A percentile compares a stretch with the other conserved stretches of the same genome.
Conservation (phyloP, 2,888 invertebrate genomes). For the Spialia ferax region DNA sequence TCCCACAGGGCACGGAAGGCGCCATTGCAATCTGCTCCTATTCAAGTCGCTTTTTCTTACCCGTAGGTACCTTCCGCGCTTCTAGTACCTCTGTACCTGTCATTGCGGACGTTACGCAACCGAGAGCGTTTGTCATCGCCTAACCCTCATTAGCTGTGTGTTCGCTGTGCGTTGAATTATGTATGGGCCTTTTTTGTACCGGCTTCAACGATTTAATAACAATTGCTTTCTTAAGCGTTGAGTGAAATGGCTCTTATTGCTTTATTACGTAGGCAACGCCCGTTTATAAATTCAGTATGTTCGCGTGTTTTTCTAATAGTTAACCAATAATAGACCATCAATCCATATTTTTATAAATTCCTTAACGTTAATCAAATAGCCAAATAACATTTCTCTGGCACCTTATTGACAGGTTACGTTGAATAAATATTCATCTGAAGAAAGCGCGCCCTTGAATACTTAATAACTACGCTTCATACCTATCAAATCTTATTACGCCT, state of each 20-base stretch:
- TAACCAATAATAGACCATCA: no score
- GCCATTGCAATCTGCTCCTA: slow-evolving; percentile 19
- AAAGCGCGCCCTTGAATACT: slow-evolving; percentile 12
- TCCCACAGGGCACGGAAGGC: slow-evolving; percentile 27
- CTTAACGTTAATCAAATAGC: no score
- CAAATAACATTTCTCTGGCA: neutral
- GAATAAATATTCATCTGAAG: slow-evolving; percentile 15
- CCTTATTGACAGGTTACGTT: slow-evolving; percentile 16
- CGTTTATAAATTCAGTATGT: neutral
- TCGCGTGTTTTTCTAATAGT: no score
- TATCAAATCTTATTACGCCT: slow-evolving; percentile 12
- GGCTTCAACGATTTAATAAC: slow-evolving; percentile 5
- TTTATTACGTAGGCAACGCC: neutral
- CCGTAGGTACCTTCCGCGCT: slow-evolving; percentile 22
- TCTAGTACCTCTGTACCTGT: slow-evolving; percentile 8
- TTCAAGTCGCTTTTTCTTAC: slow-evolving; percentile 31
- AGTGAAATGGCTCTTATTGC: neutral
- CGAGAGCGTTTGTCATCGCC: slow-evolving; percentile 28
- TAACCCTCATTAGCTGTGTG: slow-evolving; percentile 31
- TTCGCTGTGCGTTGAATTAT: slow-evolving; percentile 16
- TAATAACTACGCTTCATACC: slow-evolving; percentile 6
- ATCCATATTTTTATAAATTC: no score
- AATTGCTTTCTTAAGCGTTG: neutral
- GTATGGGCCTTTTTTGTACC: slow-evolving; percentile 14
- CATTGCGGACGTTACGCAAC: slow-evolving; percentile 28